Percentiles rank a stretch among this genome's conserved stretches.
These are phyloP conservation scores for Rotaria sp. DNA, from an alignment of 2,888 invertebrate genomes.

Conservation along the genomic window DNA sequence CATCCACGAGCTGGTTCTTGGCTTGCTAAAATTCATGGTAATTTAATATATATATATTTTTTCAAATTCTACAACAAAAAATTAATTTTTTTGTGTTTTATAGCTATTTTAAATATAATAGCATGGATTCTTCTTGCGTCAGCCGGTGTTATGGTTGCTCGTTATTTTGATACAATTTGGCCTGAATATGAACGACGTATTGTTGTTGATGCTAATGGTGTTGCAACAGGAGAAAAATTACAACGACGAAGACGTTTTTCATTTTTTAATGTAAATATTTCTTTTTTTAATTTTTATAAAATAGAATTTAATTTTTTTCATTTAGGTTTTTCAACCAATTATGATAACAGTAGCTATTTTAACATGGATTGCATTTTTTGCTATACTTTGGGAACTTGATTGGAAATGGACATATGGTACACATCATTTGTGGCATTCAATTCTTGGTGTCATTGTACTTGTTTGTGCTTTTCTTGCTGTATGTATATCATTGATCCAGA, in stretches of 20 bases:
- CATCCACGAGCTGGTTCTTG: background rate
- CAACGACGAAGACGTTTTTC: background rate
- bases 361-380: constrained; percentile 34
- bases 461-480: constrained; percentile 37
- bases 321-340: constrained; percentile 34
- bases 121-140: constrained; percentile 41
- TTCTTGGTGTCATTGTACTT: constrained; percentile 39
- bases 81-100: background rate
- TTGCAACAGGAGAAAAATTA: background rate
- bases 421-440: constrained; percentile 37
- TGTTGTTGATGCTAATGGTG: background rate
- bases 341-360: constrained; percentile 35
- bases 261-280: background rate
- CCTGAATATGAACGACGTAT: constrained; percentile 37
- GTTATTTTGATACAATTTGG: constrained; percentile 40
- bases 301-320: background rate
- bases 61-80: background rate
- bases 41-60: background rate
- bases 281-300: background rate
- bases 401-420: constrained; percentile 38
- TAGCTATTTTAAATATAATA: constrained; percentile 38
- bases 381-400: constrained; percentile 34
- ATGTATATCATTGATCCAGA: constrained; percentile 1
- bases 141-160: constrained; percentile 35
- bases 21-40: constrained; percentile 26